These are phyloP conservation scores for Cebidichthys violaceus DNA, from an alignment of 2,113 vertebrate genomes.

Conservation along the genomic window DNA sequence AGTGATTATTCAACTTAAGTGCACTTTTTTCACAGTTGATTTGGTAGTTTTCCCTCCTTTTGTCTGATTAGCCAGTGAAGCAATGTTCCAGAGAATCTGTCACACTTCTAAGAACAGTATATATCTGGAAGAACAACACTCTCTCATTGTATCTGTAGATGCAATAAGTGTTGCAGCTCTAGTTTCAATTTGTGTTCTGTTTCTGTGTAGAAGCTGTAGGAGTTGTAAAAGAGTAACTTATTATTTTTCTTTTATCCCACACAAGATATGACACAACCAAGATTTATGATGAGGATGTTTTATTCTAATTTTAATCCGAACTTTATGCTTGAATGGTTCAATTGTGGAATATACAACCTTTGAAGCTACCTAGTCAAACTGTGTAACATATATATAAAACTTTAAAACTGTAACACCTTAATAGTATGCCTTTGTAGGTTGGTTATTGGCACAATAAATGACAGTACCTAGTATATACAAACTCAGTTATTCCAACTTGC, in stretches of 20 bases:
- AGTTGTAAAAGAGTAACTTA: neutral
- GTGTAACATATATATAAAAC: neutral
- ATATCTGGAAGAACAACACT: neutral
- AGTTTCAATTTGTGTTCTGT: neutral
- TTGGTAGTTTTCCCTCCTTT: neutral
- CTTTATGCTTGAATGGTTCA: neutral
- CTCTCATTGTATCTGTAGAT: neutral
- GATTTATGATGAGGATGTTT: neutral
- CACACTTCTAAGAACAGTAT: neutral
- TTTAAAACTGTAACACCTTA: no score
- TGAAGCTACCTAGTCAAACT: neutral
- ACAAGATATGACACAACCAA: neutral
- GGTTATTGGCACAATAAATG: neutral
- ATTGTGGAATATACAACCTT: neutral
- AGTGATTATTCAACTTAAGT: neutral
- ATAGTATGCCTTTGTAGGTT: neutral
- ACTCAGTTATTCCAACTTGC: neutral
- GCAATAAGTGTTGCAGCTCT: neutral
- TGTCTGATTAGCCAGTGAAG: slow-evolving; percentile 8
- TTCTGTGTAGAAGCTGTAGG: neutral
- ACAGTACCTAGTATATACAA: neutral
- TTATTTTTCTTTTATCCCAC: neutral
- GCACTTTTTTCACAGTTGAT: neutral
- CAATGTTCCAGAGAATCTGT: neutral
- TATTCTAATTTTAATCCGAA: neutral